These are phyloP conservation scores for Phyllotis vaccarum DNA, from an alignment of 2,797 vertebrate genomes.

Conservation along the genomic window DNA sequence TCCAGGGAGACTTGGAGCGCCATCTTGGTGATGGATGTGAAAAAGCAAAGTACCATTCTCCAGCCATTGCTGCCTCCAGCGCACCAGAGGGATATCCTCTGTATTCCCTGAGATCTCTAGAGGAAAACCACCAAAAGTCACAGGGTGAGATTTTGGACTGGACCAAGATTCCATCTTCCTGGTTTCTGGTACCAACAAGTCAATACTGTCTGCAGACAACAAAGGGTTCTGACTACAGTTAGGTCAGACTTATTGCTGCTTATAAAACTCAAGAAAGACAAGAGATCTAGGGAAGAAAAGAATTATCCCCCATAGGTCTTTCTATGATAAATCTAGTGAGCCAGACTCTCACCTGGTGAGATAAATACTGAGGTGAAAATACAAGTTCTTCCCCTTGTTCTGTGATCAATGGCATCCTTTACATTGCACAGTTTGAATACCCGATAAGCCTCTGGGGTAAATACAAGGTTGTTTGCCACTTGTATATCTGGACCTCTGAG, in stretches of 20 bases:
- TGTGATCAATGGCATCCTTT: constrained; percentile 52
- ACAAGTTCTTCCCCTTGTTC: constrained; percentile 31
- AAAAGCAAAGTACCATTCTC: constrained; percentile 98
- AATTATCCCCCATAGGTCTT: neutral
- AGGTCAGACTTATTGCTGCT: neutral
- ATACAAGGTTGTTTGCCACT: constrained; percentile 68
- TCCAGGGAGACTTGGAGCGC: constrained; percentile 92
- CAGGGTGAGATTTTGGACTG: constrained; percentile 19
- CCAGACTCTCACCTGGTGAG: constrained; percentile 25
- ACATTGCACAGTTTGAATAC: constrained; percentile 57
- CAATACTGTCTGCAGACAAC: neutral
- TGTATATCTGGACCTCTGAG: constrained; percentile 59
- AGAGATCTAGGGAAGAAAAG: constrained; percentile 5
- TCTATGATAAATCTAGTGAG: constrained; percentile 9
- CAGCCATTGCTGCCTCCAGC: constrained; percentile 99
- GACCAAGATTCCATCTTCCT: neutral
- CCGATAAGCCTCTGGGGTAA: constrained; percentile 59
- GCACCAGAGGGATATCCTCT: constrained; percentile 97
- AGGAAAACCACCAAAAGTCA: constrained; percentile 47
- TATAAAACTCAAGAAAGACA: constrained; percentile 41
- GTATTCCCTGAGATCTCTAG: constrained; percentile 98
- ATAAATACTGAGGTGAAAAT: constrained; percentile 73
- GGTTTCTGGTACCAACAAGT: rapidly evolving
- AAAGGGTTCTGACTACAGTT: neutral
- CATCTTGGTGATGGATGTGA: constrained; percentile 99